Conservation (phyloP, 2,113 vertebrate species). For the Sander vitreus region DNA sequence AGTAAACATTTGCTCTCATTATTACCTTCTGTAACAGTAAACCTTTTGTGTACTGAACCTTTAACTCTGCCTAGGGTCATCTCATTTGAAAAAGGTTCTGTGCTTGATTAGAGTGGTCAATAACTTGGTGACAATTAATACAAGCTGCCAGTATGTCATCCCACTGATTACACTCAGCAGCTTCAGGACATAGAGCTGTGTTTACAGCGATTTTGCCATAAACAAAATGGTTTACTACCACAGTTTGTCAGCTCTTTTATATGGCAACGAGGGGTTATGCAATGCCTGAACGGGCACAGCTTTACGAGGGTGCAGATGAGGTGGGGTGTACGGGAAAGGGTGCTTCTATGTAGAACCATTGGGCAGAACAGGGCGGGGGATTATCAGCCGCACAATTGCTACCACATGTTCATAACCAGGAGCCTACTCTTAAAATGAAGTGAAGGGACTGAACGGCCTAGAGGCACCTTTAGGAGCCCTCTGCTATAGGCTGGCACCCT, state of each 20-base stretch:
- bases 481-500: conserved; percentile 10
- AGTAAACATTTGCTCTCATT: conserved; percentile 47
- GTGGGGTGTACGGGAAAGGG: conserved; percentile 36
- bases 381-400: conserved; percentile 71
- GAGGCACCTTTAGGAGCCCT: not conserved
- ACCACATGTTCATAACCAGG: conserved; percentile 71
- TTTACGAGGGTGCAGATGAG: conserved; percentile 63
- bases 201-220: conserved; percentile 36
- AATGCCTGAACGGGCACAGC: conserved; percentile 52
- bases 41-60: not conserved
- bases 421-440: conserved; percentile 50
- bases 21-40: not conserved
- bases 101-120: conserved; percentile 20
- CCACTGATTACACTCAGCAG: conserved; percentile 17
- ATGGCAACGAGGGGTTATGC: conserved; percentile 4
- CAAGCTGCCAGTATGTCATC: not conserved
- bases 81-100: not conserved
- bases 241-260: conserved; percentile 60
- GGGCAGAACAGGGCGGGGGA: conserved; percentile 40
- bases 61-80: conserved; percentile 3
- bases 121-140: not conserved
- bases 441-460: not conserved
- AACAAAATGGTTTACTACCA: conserved; percentile 65
- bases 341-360: conserved; percentile 43
- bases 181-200: conserved; percentile 7